phyloP scores from a whole-genome alignment of 2,888 invertebrate genomes.

The Adineta ricciae region DNA sequence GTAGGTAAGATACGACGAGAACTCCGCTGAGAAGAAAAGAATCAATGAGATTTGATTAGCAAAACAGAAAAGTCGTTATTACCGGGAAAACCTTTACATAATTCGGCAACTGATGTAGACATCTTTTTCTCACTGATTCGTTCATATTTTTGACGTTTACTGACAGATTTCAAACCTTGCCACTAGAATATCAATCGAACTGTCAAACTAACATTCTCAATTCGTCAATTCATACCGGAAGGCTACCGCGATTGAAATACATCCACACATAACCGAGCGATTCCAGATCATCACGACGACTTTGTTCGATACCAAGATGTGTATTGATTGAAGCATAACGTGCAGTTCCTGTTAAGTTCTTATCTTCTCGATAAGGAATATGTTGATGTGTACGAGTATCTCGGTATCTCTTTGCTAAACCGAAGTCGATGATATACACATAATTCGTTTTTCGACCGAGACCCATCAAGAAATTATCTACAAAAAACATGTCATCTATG shows the following conservation, averaged over 20 bases:
- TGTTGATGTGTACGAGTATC: constrained; percentile 82
- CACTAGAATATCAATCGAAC: constrained; percentile 55
- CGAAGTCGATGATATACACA: constrained; percentile 47
- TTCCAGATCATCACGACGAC: constrained; percentile 90
- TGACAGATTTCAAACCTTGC: constrained; percentile 97
- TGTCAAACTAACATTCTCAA: too few relatives aligned
- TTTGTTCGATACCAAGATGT: constrained; percentile 91
- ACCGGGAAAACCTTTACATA: constrained; percentile 63
- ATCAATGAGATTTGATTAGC: background rate
- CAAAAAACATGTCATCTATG: too few relatives aligned
- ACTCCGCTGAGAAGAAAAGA: constrained; percentile 58
- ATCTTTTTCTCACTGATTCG: constrained; percentile 98
- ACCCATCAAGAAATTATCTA: constrained; percentile 56
- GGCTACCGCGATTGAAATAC: constrained; percentile 95
- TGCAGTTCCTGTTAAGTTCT: constrained; percentile 50
- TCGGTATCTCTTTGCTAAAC: constrained; percentile 89
- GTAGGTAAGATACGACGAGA: constrained; percentile 87
- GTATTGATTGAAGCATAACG: constrained; percentile 97
- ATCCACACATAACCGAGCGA: constrained; percentile 97
- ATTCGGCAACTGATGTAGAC: constrained; percentile 78
- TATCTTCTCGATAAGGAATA: constrained; percentile 70
- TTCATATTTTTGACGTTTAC: constrained; percentile 97
- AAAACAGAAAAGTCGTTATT: constrained; percentile 36
- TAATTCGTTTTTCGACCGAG: constrained; percentile 45
- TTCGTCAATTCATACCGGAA: constrained; percentile 59